phyloP scores from a whole-genome alignment of 2,888 invertebrate species.

The Desoria tigrina region DNA sequence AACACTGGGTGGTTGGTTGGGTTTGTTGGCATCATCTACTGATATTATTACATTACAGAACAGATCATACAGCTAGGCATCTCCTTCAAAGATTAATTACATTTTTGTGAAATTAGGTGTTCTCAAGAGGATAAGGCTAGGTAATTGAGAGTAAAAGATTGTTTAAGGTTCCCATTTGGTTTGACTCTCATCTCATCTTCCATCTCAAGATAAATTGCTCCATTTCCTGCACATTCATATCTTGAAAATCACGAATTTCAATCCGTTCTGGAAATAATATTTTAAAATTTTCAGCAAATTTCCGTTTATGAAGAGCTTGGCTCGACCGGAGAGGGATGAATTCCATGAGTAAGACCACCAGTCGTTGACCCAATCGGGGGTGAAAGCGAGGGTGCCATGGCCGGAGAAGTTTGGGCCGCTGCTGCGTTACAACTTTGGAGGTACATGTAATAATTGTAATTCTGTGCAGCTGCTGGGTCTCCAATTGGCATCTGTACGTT shows the following conservation, averaged over 20 bases:
- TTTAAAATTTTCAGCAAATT: too few relatives aligned
- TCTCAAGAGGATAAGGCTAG: not conserved
- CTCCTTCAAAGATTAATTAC: not conserved
- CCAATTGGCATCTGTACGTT: slow-evolving; percentile 46
- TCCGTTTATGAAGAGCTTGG: not conserved
- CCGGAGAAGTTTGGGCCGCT: slow-evolving; percentile 54
- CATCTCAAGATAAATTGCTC: too few relatives aligned
- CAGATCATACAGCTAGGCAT: not conserved
- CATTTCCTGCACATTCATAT: too few relatives aligned
- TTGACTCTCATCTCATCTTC: too few relatives aligned
- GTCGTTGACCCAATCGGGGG: slow-evolving; percentile 37
- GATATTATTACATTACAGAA: not conserved
- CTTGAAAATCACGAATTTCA: too few relatives aligned
- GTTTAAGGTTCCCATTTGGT: too few relatives aligned
- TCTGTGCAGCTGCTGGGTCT: slow-evolving; percentile 51
- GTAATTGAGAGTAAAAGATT: not conserved
- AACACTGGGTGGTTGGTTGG: not conserved
- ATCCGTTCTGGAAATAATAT: too few relatives aligned
- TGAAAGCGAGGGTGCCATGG: slow-evolving; percentile 41
- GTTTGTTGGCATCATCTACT: not conserved
- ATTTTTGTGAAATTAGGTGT: slow-evolving; percentile 3
- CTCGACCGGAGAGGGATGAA: not conserved
- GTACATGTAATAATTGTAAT: slow-evolving; percentile 69
- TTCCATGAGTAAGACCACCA: slow-evolving; percentile 27
- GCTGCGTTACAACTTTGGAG: slow-evolving; percentile 61